Percentiles rank a stretch among this genome's conserved stretches.
Evolutionary conservation across 1,140 invertebrate species (phyloP).

Genomic region (Drosophila nannoptera): DNA sequence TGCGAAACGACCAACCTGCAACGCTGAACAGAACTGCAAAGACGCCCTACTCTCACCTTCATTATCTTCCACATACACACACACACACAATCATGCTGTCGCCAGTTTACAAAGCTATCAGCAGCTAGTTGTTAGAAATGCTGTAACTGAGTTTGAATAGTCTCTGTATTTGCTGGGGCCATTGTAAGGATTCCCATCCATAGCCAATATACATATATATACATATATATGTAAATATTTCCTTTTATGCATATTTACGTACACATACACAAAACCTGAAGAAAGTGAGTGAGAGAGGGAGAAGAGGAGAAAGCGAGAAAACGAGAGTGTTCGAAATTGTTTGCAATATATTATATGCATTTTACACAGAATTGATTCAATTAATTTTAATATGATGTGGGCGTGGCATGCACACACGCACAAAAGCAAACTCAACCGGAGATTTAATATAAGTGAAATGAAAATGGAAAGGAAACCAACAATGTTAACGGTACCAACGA

Average conservation of each 20-base stretch:
- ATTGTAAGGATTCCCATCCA: slow-evolving; percentile 16
- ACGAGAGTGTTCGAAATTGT: background rate
- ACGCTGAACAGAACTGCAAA: slow-evolving; percentile 13
- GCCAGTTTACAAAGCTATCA: background rate
- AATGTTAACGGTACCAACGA: slow-evolving; percentile 28
- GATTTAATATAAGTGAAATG: slow-evolving; percentile 28
- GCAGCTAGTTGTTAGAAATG: slow-evolving; percentile 13
- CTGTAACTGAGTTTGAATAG: slow-evolving; percentile 8
- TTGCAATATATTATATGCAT: slow-evolving; percentile 19
- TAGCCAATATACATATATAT: background rate
- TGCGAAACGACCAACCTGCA: slow-evolving; percentile 23
- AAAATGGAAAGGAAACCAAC: slow-evolving; percentile 41
- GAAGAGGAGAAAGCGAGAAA: background rate
- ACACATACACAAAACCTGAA: too few species aligned
- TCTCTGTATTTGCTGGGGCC: background rate
- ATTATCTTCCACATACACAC: too few species aligned
- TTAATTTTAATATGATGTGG: slow-evolving; percentile 29
- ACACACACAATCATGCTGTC: too few species aligned
- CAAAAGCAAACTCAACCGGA: background rate
- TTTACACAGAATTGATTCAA: slow-evolving; percentile 25
- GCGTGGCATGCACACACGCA: background rate
- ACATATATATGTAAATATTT: background rate
- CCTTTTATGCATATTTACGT: too few species aligned
- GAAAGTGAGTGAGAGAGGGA: background rate
- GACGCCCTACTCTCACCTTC: too few species aligned